Conservation (phyloP, 2,888 invertebrate genomes). For the Eupithecia subumbrata region DNA sequence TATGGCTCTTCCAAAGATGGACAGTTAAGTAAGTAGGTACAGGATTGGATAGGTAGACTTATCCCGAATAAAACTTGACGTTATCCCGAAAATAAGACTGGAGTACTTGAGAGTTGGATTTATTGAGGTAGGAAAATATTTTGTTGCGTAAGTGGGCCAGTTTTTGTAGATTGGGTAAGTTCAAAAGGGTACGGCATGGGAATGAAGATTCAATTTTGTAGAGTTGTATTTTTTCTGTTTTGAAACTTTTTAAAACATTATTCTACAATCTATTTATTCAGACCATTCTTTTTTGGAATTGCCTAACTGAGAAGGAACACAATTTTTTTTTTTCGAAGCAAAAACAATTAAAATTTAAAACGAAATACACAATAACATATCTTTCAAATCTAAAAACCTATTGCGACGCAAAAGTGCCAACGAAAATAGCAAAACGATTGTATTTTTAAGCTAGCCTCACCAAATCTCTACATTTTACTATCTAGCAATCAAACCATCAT, state of each 20-base stretch:
- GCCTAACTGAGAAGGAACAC: neutral
- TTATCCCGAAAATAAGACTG: conserved; percentile 65
- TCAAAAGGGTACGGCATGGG: conserved; percentile 4
- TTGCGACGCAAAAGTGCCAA: neutral
- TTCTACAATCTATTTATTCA: neutral
- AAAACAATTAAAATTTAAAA: conserved; percentile 18
- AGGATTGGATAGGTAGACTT: conserved; percentile 73
- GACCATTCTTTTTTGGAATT: neutral
- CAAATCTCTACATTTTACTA: conserved; percentile 43
- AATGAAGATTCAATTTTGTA: neutral
- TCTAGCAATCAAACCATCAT: conserved; percentile 51
- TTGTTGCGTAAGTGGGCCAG: conserved; percentile 40
- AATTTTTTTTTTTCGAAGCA: neutral
- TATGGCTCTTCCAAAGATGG: conserved; percentile 66
- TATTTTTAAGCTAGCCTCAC: conserved; percentile 23
- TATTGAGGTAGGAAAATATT: conserved; percentile 55
- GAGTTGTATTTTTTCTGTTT: neutral
- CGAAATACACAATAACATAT: neutral
- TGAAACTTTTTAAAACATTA: neutral
- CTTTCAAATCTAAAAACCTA: neutral
- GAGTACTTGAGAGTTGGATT: conserved; percentile 62
- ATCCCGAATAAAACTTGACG: conserved; percentile 71
- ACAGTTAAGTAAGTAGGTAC: conserved; percentile 62
- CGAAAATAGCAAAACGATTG: conserved; percentile 16
- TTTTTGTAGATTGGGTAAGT: conserved; percentile 34